Evolutionary conservation across 2,888 invertebrate species (phyloP).

Genomic region (Pterostichus niger): DNA sequence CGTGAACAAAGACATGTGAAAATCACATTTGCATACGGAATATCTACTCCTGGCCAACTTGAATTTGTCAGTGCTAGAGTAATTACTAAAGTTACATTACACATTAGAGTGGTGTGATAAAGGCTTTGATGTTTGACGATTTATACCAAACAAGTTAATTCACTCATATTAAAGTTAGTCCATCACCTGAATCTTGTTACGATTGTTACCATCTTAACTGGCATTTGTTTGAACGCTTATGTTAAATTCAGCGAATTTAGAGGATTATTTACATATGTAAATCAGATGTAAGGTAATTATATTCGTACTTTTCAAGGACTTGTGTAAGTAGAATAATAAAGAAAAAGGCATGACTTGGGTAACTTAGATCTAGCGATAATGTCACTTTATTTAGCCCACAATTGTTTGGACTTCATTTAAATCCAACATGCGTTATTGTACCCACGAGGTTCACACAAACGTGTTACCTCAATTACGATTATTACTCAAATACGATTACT

Average conservation of each 20-base stretch:
- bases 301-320: constrained; percentile 48
- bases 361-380: constrained; percentile 17
- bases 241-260: constrained; percentile 3
- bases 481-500: neutral
- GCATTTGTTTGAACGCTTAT: constrained; percentile 30
- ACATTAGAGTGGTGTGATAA: constrained; percentile 52
- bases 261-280: constrained; percentile 46
- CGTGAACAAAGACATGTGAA: constrained; percentile 64
- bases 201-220: constrained; percentile 2
- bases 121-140: constrained; percentile 60
- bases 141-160: constrained; percentile 19
- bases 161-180: constrained; percentile 5
- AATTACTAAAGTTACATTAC: constrained; percentile 63
- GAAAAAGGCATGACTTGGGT: constrained; percentile 44
- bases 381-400: constrained; percentile 41
- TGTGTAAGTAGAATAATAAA: constrained; percentile 25
- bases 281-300: constrained; percentile 42
- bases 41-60: constrained; percentile 47
- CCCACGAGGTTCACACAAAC: neutral
- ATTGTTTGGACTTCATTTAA: constrained; percentile 7
- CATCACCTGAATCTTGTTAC: constrained; percentile 17
- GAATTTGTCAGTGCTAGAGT: constrained; percentile 46
- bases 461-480: constrained; percentile 4
- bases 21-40: constrained; percentile 61
- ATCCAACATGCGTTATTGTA: constrained; percentile 3